Percentiles rank a stretch among this genome's conserved stretches.
These are phyloP conservation scores for Corticium candelabrum DNA, from an alignment of 37 sponge, comb jelly and placozoan genomes.

Conservation along the genomic window DNA sequence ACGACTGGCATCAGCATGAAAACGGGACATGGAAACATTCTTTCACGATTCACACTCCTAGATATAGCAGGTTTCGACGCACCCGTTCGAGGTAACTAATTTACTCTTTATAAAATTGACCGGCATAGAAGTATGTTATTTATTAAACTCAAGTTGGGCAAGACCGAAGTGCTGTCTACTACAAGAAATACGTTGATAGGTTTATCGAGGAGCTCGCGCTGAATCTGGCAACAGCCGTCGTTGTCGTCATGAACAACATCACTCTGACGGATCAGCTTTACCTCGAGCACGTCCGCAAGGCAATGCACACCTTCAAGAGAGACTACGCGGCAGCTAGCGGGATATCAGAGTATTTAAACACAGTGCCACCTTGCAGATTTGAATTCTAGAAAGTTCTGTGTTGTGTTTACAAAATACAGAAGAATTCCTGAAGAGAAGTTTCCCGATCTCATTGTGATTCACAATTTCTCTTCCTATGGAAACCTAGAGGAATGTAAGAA, in stretches of 20 bases:
- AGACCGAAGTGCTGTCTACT: background rate
- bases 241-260: background rate
- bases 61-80: background rate
- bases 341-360: background rate
- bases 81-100: background rate
- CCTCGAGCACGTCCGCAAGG: background rate
- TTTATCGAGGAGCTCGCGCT: background rate
- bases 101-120: background rate
- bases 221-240: background rate
- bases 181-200: background rate
- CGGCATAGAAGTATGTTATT: background rate
- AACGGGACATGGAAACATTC: background rate
- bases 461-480: background rate
- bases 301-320: background rate
- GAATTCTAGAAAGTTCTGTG: no score
- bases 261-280: background rate
- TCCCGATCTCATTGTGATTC: background rate
- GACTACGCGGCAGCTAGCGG: background rate
- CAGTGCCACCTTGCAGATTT: no score
- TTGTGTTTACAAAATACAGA: no score
- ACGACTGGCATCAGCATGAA: background rate
- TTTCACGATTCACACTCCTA: background rate
- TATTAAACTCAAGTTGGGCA: background rate
- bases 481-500: background rate
- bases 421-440: background rate